Evolutionary conservation across 2,888 invertebrate species (phyloP).

Genomic region (Chesias legatella): DNA sequence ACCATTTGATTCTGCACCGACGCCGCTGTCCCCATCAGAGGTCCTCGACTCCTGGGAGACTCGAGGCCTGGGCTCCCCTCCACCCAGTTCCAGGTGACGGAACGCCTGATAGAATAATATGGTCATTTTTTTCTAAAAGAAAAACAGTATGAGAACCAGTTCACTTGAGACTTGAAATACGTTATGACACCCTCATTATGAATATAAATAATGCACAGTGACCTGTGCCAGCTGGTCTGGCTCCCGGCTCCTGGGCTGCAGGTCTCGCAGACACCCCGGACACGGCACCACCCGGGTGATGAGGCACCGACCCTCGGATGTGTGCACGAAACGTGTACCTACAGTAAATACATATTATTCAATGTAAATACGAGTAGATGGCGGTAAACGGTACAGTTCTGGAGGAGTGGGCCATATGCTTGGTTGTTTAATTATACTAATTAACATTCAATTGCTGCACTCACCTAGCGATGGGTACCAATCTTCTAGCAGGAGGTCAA

Average conservation of each 20-base stretch:
- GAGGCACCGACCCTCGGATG: conserved; percentile 96
- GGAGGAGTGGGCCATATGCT: neutral
- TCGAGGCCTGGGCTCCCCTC: conserved; percentile 51
- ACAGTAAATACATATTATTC: too few relatives aligned
- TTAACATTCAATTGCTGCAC: conserved; percentile 16
- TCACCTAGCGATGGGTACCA: conserved; percentile 95
- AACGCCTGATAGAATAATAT: conserved; percentile 42
- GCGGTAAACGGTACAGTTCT: too few relatives aligned
- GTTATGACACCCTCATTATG: too few relatives aligned
- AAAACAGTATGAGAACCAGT: neutral
- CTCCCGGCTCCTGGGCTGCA: conserved; percentile 26
- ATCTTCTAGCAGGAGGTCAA: conserved; percentile 97
- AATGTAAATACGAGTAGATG: too few relatives aligned
- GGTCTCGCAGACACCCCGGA: conserved; percentile 86
- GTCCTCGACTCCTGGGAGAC: conserved; percentile 86
- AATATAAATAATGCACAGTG: too few relatives aligned
- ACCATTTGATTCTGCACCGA: conserved; percentile 87
- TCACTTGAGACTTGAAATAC: too few relatives aligned
- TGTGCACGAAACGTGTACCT: conserved; percentile 98
- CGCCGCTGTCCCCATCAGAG: conserved; percentile 93
- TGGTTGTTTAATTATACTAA: neutral
- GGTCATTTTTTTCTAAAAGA: too few relatives aligned
- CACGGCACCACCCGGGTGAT: conserved; percentile 97
- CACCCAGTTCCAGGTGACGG: conserved; percentile 48
- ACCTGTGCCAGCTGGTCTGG: conserved; percentile 30